Conservation (phyloP, 2,113 vertebrate species). For the Phaethornis superciliosus region DNA sequence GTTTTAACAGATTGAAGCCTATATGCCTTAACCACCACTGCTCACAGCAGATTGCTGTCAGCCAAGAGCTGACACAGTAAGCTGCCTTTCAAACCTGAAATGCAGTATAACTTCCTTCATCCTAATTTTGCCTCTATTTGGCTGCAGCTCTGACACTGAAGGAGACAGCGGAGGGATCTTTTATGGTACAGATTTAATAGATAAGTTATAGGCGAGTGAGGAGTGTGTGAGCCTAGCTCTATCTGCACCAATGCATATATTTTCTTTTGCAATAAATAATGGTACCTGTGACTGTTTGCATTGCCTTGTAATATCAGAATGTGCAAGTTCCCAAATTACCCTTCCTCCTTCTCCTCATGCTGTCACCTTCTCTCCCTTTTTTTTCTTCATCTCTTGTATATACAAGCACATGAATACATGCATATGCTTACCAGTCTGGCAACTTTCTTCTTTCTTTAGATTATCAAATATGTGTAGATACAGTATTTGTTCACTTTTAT, state of each 20-base stretch:
- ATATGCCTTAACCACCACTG: background rate
- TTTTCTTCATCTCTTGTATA: background rate
- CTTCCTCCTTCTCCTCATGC: background rate
- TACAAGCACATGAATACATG: background rate
- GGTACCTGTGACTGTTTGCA: background rate
- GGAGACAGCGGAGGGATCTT: background rate
- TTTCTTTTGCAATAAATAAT: background rate
- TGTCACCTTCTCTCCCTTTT: background rate
- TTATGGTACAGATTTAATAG: background rate
- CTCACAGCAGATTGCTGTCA: background rate
- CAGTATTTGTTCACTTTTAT: background rate
- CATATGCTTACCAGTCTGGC: background rate
- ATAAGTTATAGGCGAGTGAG: background rate
- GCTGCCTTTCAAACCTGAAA: conserved; percentile 20
- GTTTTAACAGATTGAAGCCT: background rate
- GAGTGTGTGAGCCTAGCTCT: background rate
- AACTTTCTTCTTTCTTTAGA: background rate
- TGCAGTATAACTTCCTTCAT: background rate
- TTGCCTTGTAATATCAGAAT: background rate
- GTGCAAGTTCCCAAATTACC: background rate
- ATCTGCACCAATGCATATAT: background rate
- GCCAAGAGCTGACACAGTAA: background rate
- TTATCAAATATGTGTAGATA: background rate
- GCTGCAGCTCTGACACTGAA: background rate
- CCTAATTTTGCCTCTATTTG: background rate